Evolutionary conservation across 2,888 invertebrate species (phyloP), one percentile per base, ranked within the genome.

Genomic region (Xanthorhoe designata): DNA sequence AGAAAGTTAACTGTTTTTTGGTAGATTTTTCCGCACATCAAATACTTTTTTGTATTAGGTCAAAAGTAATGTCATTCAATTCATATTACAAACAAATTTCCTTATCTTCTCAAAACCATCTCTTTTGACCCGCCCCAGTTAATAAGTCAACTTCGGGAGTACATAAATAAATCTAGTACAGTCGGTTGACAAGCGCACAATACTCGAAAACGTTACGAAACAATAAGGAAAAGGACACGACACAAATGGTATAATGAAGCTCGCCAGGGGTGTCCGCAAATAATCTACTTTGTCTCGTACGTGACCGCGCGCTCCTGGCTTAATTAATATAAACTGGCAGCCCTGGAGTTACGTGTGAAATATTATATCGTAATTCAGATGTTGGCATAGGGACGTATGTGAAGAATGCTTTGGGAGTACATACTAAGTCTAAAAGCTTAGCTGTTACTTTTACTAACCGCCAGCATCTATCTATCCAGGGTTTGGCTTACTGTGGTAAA

Each of bases 241-340:
- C 77, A 74, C 76, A 73, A 71, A 70, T 35, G 66, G 70, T 50
- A 65, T 82, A 83, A 82, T 78, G 78, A 83, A 82, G 76, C 73
- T 75, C 70, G 72, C 72, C 73, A 76, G 78, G 80, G 82, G 77
- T 79, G 78, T 78, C 76, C 77, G 73, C 76, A 78, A 78, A 82
- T 85, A 85, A 86, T 85, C 82, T 82, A 84, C 80, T 86, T 83
- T 84, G 80, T 62, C 71, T 61, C 63, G 83, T 70, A 83, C 85
- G 86, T 86, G 86, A 84, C 82, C 75, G 73, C 73, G 77, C 69
- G 68, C 68, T 70, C 66, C 67, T 68, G 75, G 75, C 77, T 81
- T 85, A 85, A 85, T 85, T 85, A 84, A 84, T 85, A 85, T 83
- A 79, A 84, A 83, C 83, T 79, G 62, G 67, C 69, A 71, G 52